phyloP scores from a whole-genome alignment of 2,113 vertebrate genomes.

The Nanorana parkeri region DNA sequence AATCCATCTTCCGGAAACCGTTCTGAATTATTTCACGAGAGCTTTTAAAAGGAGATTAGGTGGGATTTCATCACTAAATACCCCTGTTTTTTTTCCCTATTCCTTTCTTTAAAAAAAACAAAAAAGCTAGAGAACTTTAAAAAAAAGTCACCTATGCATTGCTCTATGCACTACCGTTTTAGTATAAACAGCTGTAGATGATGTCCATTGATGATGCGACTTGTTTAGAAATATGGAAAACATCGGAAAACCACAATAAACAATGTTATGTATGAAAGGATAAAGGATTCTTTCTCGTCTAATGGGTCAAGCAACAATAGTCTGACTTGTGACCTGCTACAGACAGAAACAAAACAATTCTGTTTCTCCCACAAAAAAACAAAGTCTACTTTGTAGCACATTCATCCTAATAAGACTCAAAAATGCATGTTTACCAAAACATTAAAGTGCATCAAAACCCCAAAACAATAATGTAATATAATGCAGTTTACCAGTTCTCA shows the following conservation, averaged over 20 bases:
- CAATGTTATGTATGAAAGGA: constrained; percentile 78
- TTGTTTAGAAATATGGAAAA: constrained; percentile 52
- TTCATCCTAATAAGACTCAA: too few species aligned
- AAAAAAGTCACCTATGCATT: too few species aligned
- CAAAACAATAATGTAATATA: too few species aligned
- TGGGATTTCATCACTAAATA: constrained; percentile 86
- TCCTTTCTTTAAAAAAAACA: neutral
- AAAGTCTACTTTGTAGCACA: too few species aligned
- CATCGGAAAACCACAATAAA: constrained; percentile 67
- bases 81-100: constrained; percentile 61
- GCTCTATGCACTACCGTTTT: too few species aligned
- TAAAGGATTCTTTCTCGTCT: constrained; percentile 83
- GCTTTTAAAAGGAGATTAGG: constrained; percentile 98
- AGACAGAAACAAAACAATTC: constrained; percentile 76
- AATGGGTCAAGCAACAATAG: constrained; percentile 78
- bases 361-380: constrained; percentile 68
- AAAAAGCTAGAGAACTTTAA: too few species aligned
- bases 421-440: too few species aligned
- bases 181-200: too few species aligned
- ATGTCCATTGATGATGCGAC: too few species aligned
- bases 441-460: too few species aligned
- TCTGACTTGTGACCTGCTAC: constrained; percentile 80
- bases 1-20: constrained; percentile 99
- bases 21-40: constrained; percentile 97
- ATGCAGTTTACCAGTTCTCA: too few species aligned